phyloP scores from a whole-genome alignment of 2,888 invertebrate genomes.

The Gortyna flavago region DNA sequence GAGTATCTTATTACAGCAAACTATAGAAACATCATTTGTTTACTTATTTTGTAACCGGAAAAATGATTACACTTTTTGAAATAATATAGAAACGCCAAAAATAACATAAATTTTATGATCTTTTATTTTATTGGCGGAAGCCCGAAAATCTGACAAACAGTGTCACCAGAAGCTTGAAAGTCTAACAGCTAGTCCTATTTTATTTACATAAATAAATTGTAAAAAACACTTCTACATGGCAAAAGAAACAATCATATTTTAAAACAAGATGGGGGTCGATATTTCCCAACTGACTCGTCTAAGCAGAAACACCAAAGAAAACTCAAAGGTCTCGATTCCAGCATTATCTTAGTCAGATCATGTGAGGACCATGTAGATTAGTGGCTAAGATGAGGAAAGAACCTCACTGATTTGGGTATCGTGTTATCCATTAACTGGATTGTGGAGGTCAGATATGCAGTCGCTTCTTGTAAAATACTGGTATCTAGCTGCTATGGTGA shows the following conservation, averaged over 20 bases:
- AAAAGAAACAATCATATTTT: neutral
- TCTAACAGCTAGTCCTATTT: neutral
- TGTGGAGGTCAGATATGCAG: neutral
- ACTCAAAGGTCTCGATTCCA: neutral
- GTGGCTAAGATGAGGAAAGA: neutral
- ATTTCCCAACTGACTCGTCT: too few relatives aligned
- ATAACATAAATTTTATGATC: too few relatives aligned
- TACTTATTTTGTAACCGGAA: neutral
- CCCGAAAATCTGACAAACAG: neutral
- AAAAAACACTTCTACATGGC: neutral
- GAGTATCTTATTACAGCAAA: too few relatives aligned
- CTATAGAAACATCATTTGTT: neutral
- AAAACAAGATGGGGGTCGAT: neutral
- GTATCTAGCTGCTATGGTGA: neutral
- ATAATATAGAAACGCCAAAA: neutral
- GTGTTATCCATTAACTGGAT: neutral
- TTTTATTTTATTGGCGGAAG: neutral
- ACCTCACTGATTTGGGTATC: neutral
- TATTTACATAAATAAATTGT: neutral
- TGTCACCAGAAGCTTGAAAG: neutral
- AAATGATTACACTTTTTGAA: neutral
- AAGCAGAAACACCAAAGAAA: too few relatives aligned
- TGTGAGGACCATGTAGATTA: too few relatives aligned
- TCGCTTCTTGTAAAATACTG: neutral
- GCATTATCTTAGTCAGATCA: neutral